Evolutionary conservation across 1,140 invertebrate genomes (phyloP), one percentile per base, ranked within the genome.

Genomic region (Pseudomyrmex pallidus): DNA sequence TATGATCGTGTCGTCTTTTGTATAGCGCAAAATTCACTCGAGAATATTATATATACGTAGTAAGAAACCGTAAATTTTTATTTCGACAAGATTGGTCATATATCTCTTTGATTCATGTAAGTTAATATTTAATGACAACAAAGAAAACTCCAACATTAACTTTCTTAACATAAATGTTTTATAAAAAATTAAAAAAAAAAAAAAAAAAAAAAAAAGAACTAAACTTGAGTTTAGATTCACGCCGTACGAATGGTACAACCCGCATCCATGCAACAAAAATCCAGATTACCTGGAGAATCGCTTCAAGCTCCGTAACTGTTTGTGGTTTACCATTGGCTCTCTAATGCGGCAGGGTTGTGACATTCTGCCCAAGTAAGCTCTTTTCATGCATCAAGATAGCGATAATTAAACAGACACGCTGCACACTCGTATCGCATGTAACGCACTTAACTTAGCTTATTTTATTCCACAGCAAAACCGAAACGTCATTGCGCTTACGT

Each of bases 321-420:
- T 99, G 94, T 99, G 98, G 98, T 99, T 99, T 95, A 98, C 98
- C 70, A 98, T 99, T 90, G 98, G 98, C 84, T 98, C 98, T 15
- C 95, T 99, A 84, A 98, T 99, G 97, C 98, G 98, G 93, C 97
- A 98, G 95, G 97, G 97, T 90, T 98, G 97, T 95, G 97, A 98
- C 94, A 97, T 98, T 94, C 94, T 98, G 92, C 98, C 98, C 93
- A 98, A 97, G 97, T 98, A 97, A 97, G 96, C 94, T 80, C 35
- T 68, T 88, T 80, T 70, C 25, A 62, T 20, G 54, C 50, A 84
- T 64, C 35, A 20, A 80, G 76, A 80, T 59, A 72, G 35, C 35
- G 35, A 70, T 17, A n/a, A 72, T 72, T 35, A 5, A 35, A 35
- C 35, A 35, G 35, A 61, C 35, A 50, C 20, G 35, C 67, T 12